phyloP scores from a whole-genome alignment of 2,888 invertebrate genomes.

The Dynastes grantii region DNA sequence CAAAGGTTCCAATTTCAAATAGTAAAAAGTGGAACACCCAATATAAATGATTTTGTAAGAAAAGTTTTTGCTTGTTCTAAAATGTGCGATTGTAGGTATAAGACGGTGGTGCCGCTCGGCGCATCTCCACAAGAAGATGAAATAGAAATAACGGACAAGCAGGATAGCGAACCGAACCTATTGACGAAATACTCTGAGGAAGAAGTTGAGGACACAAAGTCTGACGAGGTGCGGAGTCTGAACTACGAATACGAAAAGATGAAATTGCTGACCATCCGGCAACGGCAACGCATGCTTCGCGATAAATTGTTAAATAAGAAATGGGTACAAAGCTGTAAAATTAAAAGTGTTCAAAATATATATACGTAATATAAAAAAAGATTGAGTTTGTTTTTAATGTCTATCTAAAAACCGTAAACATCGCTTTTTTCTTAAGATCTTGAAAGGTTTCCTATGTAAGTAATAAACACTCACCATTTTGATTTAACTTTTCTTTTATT shows the following conservation, averaged over 20 bases:
- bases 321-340: conserved; percentile 54
- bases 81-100: conserved; percentile 51
- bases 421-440: too few relatives aligned
- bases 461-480: neutral
- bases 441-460: too few relatives aligned
- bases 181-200: neutral
- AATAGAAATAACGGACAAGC: neutral
- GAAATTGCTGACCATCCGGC: conserved; percentile 48
- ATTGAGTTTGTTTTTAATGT: too few relatives aligned
- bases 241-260: conserved; percentile 50
- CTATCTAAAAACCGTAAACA: too few relatives aligned
- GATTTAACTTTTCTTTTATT: conserved; percentile 2
- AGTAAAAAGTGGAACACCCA: too few relatives aligned
- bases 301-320: conserved; percentile 42
- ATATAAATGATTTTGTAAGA: too few relatives aligned
- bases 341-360: conserved; percentile 10
- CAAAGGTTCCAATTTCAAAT: too few relatives aligned
- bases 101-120: conserved; percentile 53
- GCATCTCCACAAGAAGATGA: conserved; percentile 7
- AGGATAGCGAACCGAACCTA: neutral
- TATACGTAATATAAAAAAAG: conserved; percentile 3
- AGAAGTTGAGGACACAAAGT: neutral
- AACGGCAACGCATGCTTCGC: conserved; percentile 48
- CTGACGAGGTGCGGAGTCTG: conserved; percentile 5
- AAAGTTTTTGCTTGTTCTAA: too few relatives aligned